Evolutionary conservation across 2,797 vertebrate species (phyloP), one percentile per base, ranked within the genome.

Genomic region (Liasis olivaceus): DNA sequence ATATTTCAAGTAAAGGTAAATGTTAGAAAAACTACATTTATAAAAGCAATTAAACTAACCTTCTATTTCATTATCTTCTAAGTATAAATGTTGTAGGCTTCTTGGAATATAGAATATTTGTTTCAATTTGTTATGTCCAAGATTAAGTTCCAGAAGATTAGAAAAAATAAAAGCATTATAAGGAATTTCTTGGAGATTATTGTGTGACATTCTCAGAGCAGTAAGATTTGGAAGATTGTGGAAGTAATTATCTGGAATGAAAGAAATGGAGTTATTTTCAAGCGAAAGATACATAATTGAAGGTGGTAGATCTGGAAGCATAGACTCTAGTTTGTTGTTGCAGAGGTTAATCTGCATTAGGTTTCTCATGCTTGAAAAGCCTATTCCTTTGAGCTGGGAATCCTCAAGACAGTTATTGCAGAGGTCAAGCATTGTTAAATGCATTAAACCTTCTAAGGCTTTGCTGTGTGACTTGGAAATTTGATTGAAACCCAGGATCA

Each of bases 251-350:
- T 98, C 96, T 90, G 98, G 98, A 94, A 98, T 98, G 64, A 97
- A 96, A 93, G 98, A 97, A 96, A 98, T 98, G 0, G 97, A 98
- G 92, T 98, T 98, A 91, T 98, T 98, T 96, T 98, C 98, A 58
- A 98, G 96, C n/a, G 97, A 98, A 90, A 98, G 97, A 94, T 99
- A 98, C 97, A 98, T 97, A 89, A 98, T 97, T 93, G 98, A 99
- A 85, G 97, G 91, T 84, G 98, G 98, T 85, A 98, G 96, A 93
- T 96, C 95, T 88, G 93, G 95, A 95, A 98, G 98, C 98, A 98
- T 97, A 2, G 97, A 97, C 93, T 97, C 93, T 72, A 98, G 92
- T 88, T 95, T 97, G 95, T 98, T 98, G 95, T 97, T 97, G 93
- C 98, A 97, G 92, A 98, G 96, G 31, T 98, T 98, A 93, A 98